phyloP scores from a whole-genome alignment of 1,140 invertebrate genomes.

The Eumeta japonica region DNA sequence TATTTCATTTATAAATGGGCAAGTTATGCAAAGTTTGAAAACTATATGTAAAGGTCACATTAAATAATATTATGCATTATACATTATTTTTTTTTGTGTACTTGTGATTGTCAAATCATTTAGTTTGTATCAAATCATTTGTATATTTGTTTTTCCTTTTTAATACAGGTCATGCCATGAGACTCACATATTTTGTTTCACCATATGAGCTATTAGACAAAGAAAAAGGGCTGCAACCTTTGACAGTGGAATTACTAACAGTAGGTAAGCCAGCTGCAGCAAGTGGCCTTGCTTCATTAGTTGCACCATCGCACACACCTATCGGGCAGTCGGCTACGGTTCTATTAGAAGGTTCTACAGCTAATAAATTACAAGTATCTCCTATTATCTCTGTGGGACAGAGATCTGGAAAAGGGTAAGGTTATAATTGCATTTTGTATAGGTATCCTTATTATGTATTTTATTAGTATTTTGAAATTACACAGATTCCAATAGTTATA shows the following conservation, averaged over 20 bases:
- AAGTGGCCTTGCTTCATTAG: conserved; percentile 28
- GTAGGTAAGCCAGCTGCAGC: conserved; percentile 52
- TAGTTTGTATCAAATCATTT: too few species aligned
- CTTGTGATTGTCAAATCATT: too few species aligned
- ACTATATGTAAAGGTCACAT: too few species aligned
- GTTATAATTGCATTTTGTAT: conserved; percentile 1
- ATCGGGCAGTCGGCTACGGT: conserved; percentile 87
- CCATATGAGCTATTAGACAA: conserved; percentile 87
- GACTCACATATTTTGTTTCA: conserved; percentile 92
- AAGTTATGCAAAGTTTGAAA: too few species aligned
- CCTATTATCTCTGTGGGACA: conserved; percentile 76
- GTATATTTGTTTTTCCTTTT: too few species aligned
- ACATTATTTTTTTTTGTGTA: too few species aligned
- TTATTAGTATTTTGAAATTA: too few species aligned
- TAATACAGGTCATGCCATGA: conserved; percentile 85
- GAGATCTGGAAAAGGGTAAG: conserved; percentile 74
- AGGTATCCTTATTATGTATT: conserved; percentile 1
- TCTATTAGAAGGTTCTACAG: conserved; percentile 83
- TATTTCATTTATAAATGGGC: too few species aligned
- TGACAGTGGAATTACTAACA: conserved; percentile 68
- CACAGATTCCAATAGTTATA: too few species aligned
- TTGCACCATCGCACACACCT: conserved; percentile 31
- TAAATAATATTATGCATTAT: too few species aligned
- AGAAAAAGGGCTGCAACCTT: conserved; percentile 69
- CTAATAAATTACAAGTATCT: conserved; percentile 83